A percentile compares a stretch with the other conserved stretches of the same genome.
phyloP scores from a whole-genome alignment of 2,888 invertebrate genomes.

The Aelia acuminata region DNA sequence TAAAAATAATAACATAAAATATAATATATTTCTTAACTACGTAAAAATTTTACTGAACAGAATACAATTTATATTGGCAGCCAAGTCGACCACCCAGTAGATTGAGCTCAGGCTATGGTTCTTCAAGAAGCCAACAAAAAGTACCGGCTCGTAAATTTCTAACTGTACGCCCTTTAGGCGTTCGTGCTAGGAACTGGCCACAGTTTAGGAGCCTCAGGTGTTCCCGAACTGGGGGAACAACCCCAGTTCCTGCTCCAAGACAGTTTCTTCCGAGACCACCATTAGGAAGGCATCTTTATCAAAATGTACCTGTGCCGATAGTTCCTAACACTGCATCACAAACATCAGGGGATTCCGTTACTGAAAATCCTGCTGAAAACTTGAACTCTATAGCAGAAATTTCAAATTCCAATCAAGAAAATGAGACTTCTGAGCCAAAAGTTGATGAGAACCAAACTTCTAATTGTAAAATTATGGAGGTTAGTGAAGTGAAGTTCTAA shows the following conservation, averaged over 20 bases:
- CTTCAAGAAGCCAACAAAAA: conserved; percentile 69
- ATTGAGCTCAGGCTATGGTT: conserved; percentile 72
- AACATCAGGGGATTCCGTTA: not conserved
- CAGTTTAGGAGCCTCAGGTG: conserved; percentile 67
- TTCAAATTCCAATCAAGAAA: not conserved
- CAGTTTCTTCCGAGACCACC: conserved; percentile 65
- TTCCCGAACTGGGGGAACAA: conserved; percentile 64
- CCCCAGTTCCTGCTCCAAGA: conserved; percentile 67
- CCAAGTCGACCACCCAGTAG: conserved; percentile 69
- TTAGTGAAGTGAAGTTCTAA: not conserved
- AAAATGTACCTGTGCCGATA: conserved; percentile 72
- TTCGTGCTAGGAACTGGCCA: conserved; percentile 65
- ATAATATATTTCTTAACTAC: not conserved
- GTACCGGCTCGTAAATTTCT: conserved; percentile 64
- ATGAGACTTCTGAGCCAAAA: not conserved
- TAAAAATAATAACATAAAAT: no score
- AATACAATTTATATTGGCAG: conserved; percentile 57
- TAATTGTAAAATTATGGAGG: conserved; percentile 33
- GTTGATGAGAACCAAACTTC: not conserved
- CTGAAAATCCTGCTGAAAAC: conserved; percentile 23
- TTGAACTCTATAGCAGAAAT: not conserved
- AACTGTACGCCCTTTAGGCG: conserved; percentile 61
- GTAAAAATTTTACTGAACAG: not conserved
- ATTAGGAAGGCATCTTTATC: conserved; percentile 70
- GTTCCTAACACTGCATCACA: conserved; percentile 68